Percentiles rank a stretch among this genome's conserved stretches.
Evolutionary conservation across 2,888 invertebrate genomes (phyloP).

Genomic region (Uloborus plumipes): DNA sequence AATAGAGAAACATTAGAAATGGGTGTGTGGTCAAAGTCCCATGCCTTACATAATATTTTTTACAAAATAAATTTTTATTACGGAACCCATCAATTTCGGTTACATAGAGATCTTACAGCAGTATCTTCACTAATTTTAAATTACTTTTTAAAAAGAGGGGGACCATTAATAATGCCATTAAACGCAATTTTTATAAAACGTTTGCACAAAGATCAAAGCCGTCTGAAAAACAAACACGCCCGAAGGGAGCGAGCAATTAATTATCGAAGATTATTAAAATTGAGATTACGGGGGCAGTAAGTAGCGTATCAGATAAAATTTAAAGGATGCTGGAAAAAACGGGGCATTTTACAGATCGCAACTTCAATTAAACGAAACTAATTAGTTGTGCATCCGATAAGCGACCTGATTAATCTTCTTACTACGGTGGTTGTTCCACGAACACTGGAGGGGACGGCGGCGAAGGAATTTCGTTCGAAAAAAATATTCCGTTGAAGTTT

Average conservation of each 20-base stretch:
- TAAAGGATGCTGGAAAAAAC: slow-evolving; percentile 8
- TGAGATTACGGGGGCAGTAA: slow-evolving; percentile 21
- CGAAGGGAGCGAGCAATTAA: slow-evolving; percentile 44
- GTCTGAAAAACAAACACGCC: slow-evolving; percentile 11
- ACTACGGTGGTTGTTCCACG: not conserved
- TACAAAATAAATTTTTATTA: no score
- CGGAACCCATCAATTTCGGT: no score
- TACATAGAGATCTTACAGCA: no score
- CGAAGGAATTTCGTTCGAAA: not conserved
- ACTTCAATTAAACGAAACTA: slow-evolving; percentile 53
- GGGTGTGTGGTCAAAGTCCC: no score
- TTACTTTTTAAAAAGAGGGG: no score
- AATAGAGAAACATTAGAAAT: no score
- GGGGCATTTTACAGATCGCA: not conserved
- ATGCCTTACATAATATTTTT: no score
- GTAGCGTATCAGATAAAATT: slow-evolving; percentile 6
- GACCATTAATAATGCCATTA: not conserved
- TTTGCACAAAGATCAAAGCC: slow-evolving; percentile 41
- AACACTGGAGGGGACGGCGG: not conserved
- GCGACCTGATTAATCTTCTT: slow-evolving; percentile 32
- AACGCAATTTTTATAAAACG: slow-evolving; percentile 19
- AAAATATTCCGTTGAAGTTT: not conserved
- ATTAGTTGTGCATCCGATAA: slow-evolving; percentile 46
- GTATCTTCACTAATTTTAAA: no score
- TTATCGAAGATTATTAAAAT: slow-evolving; percentile 60